Conservation (phyloP, 1,140 invertebrate genomes). For the Nylanderia fulva region DNA sequence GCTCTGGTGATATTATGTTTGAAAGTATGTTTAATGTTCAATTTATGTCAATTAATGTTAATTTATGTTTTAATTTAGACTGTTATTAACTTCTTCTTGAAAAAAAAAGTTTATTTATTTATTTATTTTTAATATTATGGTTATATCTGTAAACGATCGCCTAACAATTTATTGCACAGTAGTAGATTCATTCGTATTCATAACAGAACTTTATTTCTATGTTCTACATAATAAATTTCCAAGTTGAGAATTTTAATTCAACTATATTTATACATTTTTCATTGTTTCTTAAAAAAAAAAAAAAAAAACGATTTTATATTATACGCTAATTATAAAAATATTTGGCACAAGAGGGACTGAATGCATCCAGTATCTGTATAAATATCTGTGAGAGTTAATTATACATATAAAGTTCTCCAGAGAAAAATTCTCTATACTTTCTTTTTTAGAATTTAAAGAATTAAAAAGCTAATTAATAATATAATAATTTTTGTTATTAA, state of each 20-base stretch:
- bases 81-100: not conserved
- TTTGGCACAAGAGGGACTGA: not conserved
- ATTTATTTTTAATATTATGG: not conserved
- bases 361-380: not conserved
- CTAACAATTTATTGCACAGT: not conserved
- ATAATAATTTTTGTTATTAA: no score
- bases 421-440: not conserved
- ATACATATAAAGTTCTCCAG: not conserved
- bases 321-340: not conserved
- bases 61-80: conserved; percentile 12
- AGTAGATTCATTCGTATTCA: not conserved
- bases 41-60: no score
- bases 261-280: not conserved
- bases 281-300: conserved; percentile 1
- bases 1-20: not conserved
- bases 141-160: not conserved
- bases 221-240: not conserved
- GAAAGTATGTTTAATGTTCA: not conserved
- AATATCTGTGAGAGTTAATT: not conserved
- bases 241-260: not conserved
- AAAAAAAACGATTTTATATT: no score
- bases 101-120: not conserved
- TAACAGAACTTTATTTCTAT: not conserved
- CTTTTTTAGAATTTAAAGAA: not conserved
- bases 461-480: not conserved